These are phyloP conservation scores for Eufriesea mexicana DNA, from an alignment of 1,140 invertebrate genomes.

Conservation along the genomic window DNA sequence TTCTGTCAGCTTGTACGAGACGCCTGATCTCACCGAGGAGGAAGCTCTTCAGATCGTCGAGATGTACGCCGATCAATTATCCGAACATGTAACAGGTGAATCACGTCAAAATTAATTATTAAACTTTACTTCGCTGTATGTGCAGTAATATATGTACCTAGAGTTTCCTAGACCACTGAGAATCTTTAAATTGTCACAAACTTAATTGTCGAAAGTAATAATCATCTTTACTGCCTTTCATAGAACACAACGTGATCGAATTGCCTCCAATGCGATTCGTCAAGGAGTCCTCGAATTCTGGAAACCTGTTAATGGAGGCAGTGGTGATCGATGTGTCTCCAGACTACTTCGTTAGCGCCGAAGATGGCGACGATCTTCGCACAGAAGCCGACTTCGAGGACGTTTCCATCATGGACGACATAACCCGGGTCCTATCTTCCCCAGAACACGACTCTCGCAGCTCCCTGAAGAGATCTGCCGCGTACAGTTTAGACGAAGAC, in stretches of 20 bases:
- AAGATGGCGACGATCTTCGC: slow-evolving; percentile 91
- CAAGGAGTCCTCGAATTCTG: slow-evolving; percentile 93
- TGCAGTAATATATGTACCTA: no score
- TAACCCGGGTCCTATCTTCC: slow-evolving; percentile 77
- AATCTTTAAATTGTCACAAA: no score
- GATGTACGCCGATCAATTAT: slow-evolving; percentile 96
- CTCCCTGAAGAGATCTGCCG: slow-evolving; percentile 59
- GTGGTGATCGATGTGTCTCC: slow-evolving; percentile 95
- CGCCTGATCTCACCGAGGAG: slow-evolving; percentile 94
- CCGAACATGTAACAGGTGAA: slow-evolving; percentile 91
- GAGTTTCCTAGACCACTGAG: no score
- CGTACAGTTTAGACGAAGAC: slow-evolving; percentile 48
- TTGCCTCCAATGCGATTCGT: slow-evolving; percentile 93
- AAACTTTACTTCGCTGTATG: no score
- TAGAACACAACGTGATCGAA: slow-evolving; percentile 92
- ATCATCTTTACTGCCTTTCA: slow-evolving; percentile 32
- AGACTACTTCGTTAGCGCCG: slow-evolving; percentile 89
- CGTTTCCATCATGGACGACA: slow-evolving; percentile 89
- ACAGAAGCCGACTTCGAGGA: slow-evolving; percentile 94
- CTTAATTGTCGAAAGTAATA: no score
- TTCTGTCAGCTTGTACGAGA: slow-evolving; percentile 94
- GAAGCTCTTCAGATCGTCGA: slow-evolving; percentile 95
- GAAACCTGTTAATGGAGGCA: slow-evolving; percentile 94
- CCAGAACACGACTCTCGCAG: slow-evolving; percentile 64
- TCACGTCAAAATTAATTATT: no score